These are phyloP conservation scores for Trigoniulus corallinus DNA, from an alignment of 1,140 invertebrate genomes.

Conservation along the genomic window DNA sequence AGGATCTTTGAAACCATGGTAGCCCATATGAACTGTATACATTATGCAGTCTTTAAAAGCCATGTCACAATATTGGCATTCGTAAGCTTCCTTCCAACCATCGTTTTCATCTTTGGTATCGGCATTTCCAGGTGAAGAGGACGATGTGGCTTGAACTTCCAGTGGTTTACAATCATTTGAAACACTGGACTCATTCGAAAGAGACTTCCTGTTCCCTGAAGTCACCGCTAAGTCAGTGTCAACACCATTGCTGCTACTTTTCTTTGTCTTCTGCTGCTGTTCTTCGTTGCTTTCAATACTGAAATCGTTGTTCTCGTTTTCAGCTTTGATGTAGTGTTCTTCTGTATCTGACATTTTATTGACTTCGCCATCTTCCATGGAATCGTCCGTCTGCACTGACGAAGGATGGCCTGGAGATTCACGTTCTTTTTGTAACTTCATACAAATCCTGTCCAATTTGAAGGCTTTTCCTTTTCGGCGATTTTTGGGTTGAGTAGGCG, in stretches of 20 bases:
- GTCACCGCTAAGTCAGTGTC: not conserved
- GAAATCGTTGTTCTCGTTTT: not conserved
- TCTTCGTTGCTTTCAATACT: not conserved
- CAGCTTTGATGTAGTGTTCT: slow-evolving; percentile 6
- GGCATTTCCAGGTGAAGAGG: slow-evolving; percentile 4
- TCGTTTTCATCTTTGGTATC: slow-evolving; percentile 8
- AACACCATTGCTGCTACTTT: not conserved
- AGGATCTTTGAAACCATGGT: slow-evolving; percentile 75
- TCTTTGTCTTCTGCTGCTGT: not conserved
- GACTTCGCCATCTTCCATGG: slow-evolving; percentile 10
- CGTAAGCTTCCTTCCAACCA: slow-evolving; percentile 28
- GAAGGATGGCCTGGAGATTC: not conserved
- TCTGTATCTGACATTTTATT: slow-evolving; percentile 12
- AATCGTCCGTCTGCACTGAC: not conserved
- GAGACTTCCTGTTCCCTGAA: not conserved
- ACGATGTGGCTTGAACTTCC: slow-evolving; percentile 5
- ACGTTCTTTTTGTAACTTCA: slow-evolving; percentile 29
- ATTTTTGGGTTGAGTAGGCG: slow-evolving; percentile 31
- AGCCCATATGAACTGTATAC: slow-evolving; percentile 91
- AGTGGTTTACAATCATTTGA: not conserved
- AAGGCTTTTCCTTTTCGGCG: slow-evolving; percentile 61
- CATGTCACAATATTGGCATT: slow-evolving; percentile 76
- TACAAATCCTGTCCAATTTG: slow-evolving; percentile 44
- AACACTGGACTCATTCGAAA: not conserved
- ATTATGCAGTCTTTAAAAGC: slow-evolving; percentile 76